Conservation (phyloP, 2,888 invertebrate genomes). For the Platycnemis pennipes region DNA sequence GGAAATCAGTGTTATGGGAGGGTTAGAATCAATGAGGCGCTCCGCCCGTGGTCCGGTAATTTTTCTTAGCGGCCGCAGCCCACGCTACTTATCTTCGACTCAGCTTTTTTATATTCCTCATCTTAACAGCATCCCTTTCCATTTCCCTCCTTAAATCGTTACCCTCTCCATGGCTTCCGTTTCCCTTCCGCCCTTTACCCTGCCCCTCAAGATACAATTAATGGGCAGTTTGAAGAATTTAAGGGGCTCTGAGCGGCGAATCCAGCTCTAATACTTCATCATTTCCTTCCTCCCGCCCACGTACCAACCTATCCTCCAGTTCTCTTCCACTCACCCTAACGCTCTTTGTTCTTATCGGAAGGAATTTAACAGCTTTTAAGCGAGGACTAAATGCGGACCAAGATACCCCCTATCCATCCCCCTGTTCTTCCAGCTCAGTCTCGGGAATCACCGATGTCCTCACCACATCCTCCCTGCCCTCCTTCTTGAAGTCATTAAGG, state of each 20-base stretch:
- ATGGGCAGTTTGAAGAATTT: slow-evolving; percentile 54
- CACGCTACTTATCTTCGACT: neutral
- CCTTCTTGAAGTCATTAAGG: slow-evolving; percentile 26
- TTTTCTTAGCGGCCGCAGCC: neutral
- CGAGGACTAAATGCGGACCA: slow-evolving; percentile 4
- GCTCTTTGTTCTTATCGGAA: slow-evolving; percentile 31
- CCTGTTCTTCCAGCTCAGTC: neutral
- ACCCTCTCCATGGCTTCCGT: slow-evolving; percentile 33
- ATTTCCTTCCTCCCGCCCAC: neutral
- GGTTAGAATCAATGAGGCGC: neutral
- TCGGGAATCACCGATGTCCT: neutral
- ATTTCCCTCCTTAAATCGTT: slow-evolving; percentile 7
- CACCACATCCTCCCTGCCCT: neutral
- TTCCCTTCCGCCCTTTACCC: neutral
- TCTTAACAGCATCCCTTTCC: neutral
- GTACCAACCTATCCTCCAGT: neutral
- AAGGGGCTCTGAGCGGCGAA: neutral
- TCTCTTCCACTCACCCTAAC: neutral
- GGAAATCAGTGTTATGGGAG: neutral
- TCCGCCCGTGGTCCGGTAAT: neutral
- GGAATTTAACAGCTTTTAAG: slow-evolving; percentile 43
- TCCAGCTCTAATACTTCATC: slow-evolving; percentile 29
- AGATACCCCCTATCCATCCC: neutral
- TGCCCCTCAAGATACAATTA: neutral
- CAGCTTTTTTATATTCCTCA: neutral